Base-by-base conservation (phyloP, 64 coral and sea anemone species). In the Orbicella faveolata region DNA sequence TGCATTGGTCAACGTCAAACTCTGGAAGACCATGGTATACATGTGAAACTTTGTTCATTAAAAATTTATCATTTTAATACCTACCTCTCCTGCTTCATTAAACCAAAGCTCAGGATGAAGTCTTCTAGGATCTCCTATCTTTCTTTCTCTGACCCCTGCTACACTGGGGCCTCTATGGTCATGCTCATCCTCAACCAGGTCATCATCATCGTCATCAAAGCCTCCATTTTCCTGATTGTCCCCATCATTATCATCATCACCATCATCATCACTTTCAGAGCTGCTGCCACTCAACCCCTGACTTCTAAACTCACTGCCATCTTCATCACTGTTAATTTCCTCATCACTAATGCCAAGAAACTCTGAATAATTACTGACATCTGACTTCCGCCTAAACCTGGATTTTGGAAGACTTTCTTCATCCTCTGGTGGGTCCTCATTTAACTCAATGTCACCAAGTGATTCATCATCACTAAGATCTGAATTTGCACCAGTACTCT, bases 91-190 rank as follows among this genome's bases (percentile, higher is more conserved):
- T 18, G 83, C 39, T 65, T 95, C 96, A 93, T 98, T 98, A 44
- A 98, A 98, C 96, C 96, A 98, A 10, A 98, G 67, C 79, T 98
- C 96, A 61, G 93, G 83, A 89, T 98, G 96, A 34, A 98, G 91
- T 74, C 94, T 73, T 15, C 75, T 63, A 19, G 83, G 93, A 88
- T 98, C 88, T 57, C 82, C 79, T 34, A 95, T 75, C 21, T 94
- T 98, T 30, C 90, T 90, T 20, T 86, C 76, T 63, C 90, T 92
- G 11, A 72, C 74, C 34, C 94, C 89, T 63, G 67, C 64, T 13
- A 74, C 90, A 78, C 21, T 26, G 25, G 75, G 30, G 25, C 88
- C 77, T 35, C 86, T 63, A 23, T 78, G 88, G 87, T 83, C 88
- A 81, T 89, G 57, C 13, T 86, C 72, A 69, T 92, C 68, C 26